phyloP scores from a whole-genome alignment of 1,140 invertebrate species.

The Drosophila carrolli region DNA sequence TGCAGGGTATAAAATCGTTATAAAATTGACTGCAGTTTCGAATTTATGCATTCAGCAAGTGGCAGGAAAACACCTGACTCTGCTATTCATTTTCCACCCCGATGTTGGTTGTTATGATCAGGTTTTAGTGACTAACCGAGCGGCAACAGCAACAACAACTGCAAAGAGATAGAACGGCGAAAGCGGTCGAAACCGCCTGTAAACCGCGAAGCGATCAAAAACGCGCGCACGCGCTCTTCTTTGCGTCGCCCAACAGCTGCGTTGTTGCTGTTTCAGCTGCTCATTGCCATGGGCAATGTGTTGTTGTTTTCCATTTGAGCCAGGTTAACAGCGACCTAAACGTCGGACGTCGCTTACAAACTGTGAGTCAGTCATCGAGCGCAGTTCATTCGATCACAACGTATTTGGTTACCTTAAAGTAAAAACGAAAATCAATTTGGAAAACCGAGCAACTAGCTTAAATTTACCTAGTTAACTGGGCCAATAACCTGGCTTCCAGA shows the following conservation, averaged over 20 bases:
- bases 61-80: conserved; percentile 60
- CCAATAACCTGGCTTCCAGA: neutral
- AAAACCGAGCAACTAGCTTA: neutral
- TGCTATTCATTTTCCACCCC: conserved; percentile 40
- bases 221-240: conserved; percentile 65
- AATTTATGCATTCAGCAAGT: conserved; percentile 32
- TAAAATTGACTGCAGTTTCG: conserved; percentile 10
- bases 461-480: conserved; percentile 3
- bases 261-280: conserved; percentile 36
- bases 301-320: conserved; percentile 41
- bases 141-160: conserved; percentile 9
- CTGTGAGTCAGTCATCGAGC: conserved; percentile 69
- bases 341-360: conserved; percentile 27
- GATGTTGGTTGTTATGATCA: conserved; percentile 31
- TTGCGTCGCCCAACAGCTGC: conserved; percentile 46
- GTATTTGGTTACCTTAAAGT: neutral
- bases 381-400: conserved; percentile 49
- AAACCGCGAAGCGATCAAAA: conserved; percentile 40
- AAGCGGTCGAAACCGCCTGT: conserved; percentile 51
- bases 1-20: conserved; percentile 8
- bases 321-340: conserved; percentile 61
- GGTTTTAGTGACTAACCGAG: conserved; percentile 51
- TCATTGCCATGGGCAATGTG: conserved; percentile 23
- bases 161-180: conserved; percentile 32
- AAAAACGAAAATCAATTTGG: neutral